Percentiles rank a stretch among this genome's conserved stretches.
Evolutionary conservation across 2,888 invertebrate species (phyloP).

Genomic region (Epirrhoe alternata): DNA sequence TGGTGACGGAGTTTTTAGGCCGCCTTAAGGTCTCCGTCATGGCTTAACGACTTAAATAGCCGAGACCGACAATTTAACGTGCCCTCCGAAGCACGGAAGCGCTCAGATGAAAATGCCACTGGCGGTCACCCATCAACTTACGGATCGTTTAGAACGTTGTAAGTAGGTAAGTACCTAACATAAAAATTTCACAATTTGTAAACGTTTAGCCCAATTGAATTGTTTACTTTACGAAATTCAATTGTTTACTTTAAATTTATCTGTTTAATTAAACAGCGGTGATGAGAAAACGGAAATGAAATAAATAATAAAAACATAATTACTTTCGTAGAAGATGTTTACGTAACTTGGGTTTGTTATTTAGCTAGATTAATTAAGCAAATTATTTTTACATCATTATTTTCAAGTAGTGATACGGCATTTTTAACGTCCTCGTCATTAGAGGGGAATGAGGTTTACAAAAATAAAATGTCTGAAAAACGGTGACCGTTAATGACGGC

Average conservation of each 20-base stretch:
- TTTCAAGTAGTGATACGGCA: conserved; percentile 1
- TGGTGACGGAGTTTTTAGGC: no score
- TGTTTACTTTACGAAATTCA: conserved; percentile 7
- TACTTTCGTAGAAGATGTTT: conserved; percentile 8
- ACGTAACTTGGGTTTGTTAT: conserved; percentile 1
- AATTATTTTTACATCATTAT: conserved; percentile 12
- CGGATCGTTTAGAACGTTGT: no score
- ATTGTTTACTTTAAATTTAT: conserved; percentile 15
- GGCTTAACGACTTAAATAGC: no score
- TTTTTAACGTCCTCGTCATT: neutral
- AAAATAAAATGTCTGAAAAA: neutral
- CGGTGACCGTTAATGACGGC: neutral
- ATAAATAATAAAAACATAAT: conserved; percentile 15
- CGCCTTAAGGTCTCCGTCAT: no score
- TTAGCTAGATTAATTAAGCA: conserved; percentile 10
- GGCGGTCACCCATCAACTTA: no score
- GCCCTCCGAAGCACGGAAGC: no score
- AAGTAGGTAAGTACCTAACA: no score
- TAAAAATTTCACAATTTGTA: no score
- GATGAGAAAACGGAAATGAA: conserved; percentile 26
- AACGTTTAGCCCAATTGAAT: neutral
- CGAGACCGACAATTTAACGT: no score
- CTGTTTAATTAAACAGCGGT: conserved; percentile 19
- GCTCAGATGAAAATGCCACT: no score
- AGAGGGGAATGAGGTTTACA: neutral